Base-by-base conservation (phyloP, 2,797 vertebrate genomes). In the Darevskia mixta region DNA sequence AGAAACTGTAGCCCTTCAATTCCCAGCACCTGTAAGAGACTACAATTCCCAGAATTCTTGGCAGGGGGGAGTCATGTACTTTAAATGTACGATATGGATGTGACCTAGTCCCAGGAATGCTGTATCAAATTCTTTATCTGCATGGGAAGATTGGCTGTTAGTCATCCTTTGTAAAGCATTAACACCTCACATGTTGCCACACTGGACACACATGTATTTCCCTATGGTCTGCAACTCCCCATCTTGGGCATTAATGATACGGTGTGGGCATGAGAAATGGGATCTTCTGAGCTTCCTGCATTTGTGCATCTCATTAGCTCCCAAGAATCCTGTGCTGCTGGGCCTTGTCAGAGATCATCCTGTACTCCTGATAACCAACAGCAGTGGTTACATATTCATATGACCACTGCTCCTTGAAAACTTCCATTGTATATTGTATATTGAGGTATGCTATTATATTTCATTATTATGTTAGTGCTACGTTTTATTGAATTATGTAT, bases 221-320 rank as follows among this genome's bases (percentile, higher is more conserved):
- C 18, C 29, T 49, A 49, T 9, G 25, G 55, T 15, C 69, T 75
- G 9, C 58, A 43, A 25, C 15, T 49, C 49, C 20, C 58, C 41
- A 17, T 45, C 45, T 23, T 45, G 78, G 41, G 23, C 23, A 49
- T 75, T 73, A 67, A 41, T 76, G 43, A 81, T 23, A 11, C 23
- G 10, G 18, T 67, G 41, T 8, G 32, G 58, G 32, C 15, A 25
- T 58, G 17, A 43, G 83, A 81, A 89, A 89, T 85, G 41, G 23
- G 41, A 89, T 49, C 41, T 38, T 15, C 61, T 11, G 27, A 15
- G 25, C 15, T 69, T 85, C 77, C 83, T 55, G 71, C 45, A 23
- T 45, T 81, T 41, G 58, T 69, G 58, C 58, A 32, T 84, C 9
- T 85, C 77, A 29, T 84, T 85, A 66, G 25, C 71, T 85, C 32